Evolutionary conservation across 2,888 invertebrate species (phyloP).

Genomic region (Xylota segnis): DNA sequence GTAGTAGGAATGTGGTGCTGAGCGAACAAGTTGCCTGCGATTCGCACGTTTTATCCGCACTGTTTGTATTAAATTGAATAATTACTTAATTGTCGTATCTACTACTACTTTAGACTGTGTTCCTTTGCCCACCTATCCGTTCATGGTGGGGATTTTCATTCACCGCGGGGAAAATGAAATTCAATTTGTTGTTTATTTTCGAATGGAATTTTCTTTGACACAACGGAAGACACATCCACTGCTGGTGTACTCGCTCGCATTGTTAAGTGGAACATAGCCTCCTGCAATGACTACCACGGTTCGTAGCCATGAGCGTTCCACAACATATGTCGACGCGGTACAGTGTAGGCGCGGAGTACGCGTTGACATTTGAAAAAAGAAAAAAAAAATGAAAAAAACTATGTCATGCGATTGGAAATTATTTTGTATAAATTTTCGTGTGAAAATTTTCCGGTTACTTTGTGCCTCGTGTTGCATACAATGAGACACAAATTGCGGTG

Average conservation of each 20-base stretch:
- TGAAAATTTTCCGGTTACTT: conserved; percentile 64
- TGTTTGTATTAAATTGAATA: conserved; percentile 69
- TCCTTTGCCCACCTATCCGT: conserved; percentile 4
- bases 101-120: conserved; percentile 4
- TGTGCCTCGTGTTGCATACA: conserved; percentile 56
- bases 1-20: conserved; percentile 20
- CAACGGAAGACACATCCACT: conserved; percentile 43
- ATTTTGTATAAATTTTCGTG: conserved; percentile 56
- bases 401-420: conserved; percentile 57
- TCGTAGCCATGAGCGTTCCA: neutral
- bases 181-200: conserved; percentile 62
- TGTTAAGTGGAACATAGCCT: conserved; percentile 49
- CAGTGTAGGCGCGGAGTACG: conserved; percentile 31
- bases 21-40: conserved; percentile 34
- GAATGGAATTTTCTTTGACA: conserved; percentile 56
- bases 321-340: conserved; percentile 17
- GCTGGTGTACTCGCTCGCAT: conserved; percentile 34
- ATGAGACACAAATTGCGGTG: conserved; percentile 30
- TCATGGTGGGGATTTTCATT: conserved; percentile 62
- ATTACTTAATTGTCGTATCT: conserved; percentile 70
- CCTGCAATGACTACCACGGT: conserved; percentile 7
- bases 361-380: conserved; percentile 45
- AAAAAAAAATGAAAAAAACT: conserved; percentile 46
- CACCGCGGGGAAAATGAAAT: conserved; percentile 53
- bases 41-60: conserved; percentile 73